Conservation (phyloP, 2,113 vertebrate genomes). For the Xyliphius kryptos region DNA sequence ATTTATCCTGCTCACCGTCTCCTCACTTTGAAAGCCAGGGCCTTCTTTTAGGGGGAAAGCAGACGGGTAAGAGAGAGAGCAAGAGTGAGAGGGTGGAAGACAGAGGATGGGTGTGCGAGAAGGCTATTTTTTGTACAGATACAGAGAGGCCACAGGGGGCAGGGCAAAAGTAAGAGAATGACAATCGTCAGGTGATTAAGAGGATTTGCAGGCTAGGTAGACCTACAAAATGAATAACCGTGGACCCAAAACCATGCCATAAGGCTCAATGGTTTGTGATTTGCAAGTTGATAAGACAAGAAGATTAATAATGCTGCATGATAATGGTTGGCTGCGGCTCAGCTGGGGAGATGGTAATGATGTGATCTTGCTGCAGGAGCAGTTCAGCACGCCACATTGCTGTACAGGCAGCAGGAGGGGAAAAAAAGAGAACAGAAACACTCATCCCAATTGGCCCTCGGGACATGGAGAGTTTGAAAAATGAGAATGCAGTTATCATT, state of each 20-base stretch:
- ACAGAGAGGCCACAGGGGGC: constrained; percentile 77
- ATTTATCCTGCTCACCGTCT: constrained; percentile 78
- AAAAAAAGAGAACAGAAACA: constrained; percentile 62
- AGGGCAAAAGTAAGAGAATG: constrained; percentile 84
- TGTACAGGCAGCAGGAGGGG: constrained; percentile 50
- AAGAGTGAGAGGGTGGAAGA: constrained; percentile 70
- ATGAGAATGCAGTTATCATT: constrained; percentile 99
- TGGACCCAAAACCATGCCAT: constrained; percentile 98
- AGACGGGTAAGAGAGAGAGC: constrained; percentile 39
- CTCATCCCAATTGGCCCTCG: constrained; percentile 99
- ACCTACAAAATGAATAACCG: constrained; percentile 99
- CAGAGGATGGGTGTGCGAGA: background rate
- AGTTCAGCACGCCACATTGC: constrained; percentile 79
- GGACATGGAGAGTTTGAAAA: constrained; percentile 99
- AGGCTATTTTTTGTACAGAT: constrained; percentile 26
- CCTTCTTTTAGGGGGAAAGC: constrained; percentile 49
- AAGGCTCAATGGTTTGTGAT: constrained; percentile 99
- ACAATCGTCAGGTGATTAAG: constrained; percentile 99
- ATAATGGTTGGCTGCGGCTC: constrained; percentile 97
- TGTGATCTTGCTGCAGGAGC: constrained; percentile 99
- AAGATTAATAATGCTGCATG: constrained; percentile 99
- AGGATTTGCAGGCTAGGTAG: constrained; percentile 94
- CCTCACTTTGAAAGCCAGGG: constrained; percentile 61
- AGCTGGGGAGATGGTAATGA: constrained; percentile 99
- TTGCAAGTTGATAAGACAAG: constrained; percentile 99